Conservation (phyloP, 2,797 vertebrate genomes). For the Platalea minor region DNA sequence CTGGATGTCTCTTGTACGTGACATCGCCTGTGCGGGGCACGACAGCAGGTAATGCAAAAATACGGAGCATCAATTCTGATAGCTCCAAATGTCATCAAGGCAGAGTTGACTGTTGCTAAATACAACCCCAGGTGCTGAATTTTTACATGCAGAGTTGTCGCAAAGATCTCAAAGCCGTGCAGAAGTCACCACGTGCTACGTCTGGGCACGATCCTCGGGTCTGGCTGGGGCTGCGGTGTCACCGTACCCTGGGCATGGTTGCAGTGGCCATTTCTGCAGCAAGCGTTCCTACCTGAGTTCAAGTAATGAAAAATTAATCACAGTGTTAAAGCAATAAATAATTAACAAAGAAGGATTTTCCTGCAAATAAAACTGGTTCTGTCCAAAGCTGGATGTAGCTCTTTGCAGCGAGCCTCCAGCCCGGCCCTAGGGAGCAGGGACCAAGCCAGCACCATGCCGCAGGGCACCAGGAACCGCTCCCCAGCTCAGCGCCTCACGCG, state of each 20-base stretch:
- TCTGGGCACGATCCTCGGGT: accelerated
- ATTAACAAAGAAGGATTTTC: not conserved
- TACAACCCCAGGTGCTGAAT: not conserved
- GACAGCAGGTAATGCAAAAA: not conserved
- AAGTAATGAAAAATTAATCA: not conserved
- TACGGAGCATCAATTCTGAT: not conserved
- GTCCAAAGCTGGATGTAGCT: not conserved
- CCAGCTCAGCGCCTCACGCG: accelerated
- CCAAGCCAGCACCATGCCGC: not conserved
- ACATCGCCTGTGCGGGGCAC: accelerated
- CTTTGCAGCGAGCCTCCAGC: not conserved
- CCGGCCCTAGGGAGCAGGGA: not conserved
- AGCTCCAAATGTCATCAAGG: not conserved
- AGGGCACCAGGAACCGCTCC: not conserved
- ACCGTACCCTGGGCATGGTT: accelerated
- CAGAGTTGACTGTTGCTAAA: not conserved
- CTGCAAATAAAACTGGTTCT: not conserved
- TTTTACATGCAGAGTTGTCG: not conserved
- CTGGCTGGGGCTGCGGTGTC: not conserved
- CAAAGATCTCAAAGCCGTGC: accelerated
- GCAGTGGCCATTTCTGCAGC: not conserved
- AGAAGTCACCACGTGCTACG: not conserved
- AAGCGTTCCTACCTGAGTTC: not conserved
- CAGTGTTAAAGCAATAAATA: not conserved
- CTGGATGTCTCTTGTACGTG: not conserved